Conservation (phyloP, 2,113 vertebrate species). For the Burhinus oedicnemus region DNA sequence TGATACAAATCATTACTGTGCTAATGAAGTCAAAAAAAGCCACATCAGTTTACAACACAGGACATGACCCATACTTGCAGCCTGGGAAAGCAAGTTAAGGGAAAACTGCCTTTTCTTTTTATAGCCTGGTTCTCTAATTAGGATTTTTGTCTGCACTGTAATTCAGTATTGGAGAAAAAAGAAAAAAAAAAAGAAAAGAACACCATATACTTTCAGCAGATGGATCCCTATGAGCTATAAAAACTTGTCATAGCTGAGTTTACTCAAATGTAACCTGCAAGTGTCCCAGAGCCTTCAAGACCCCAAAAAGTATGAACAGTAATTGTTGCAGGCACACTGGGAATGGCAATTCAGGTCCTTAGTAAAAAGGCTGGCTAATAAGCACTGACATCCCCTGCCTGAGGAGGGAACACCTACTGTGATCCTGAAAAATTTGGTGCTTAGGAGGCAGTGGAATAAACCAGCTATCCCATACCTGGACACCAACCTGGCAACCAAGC, state of each 20-base stretch:
- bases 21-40: neutral
- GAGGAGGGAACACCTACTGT: neutral
- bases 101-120: conserved; percentile 17
- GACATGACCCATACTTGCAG: neutral
- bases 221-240: neutral
- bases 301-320: neutral
- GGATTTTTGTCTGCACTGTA: neutral
- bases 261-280: neutral
- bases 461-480: neutral
- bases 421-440: neutral
- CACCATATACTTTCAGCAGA: neutral
- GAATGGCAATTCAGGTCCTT: neutral
- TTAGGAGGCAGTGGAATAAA: neutral
- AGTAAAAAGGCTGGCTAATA: neutral
- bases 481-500: neutral
- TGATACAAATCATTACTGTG: neutral
- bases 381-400: neutral
- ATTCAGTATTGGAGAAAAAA: neutral
- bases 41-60: neutral
- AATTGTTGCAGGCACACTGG: neutral
- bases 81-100: conserved; percentile 27
- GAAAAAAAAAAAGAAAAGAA: neutral
- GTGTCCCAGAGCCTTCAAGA: neutral
- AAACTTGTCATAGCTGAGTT: neutral
- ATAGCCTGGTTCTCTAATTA: conserved; percentile 16